phyloP scores from a whole-genome alignment of 2,888 invertebrate genomes.

The Ochlodes sylvanus region DNA sequence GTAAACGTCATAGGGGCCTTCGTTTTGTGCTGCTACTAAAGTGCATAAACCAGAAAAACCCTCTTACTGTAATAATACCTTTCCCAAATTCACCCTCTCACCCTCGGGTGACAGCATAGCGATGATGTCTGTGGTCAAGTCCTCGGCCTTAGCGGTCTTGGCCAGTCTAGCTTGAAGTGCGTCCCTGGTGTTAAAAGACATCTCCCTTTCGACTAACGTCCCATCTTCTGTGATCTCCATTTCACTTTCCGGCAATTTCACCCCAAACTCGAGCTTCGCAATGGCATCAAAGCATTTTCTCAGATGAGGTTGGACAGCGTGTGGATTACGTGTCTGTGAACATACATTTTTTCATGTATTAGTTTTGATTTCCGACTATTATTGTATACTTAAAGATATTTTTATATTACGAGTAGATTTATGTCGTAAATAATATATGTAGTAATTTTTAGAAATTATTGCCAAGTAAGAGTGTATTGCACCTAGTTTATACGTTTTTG shows the following conservation, averaged over 20 bases:
- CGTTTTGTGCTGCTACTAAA: too few relatives aligned
- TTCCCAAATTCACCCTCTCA: conserved; percentile 91
- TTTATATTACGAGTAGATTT: too few relatives aligned
- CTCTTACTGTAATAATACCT: conserved; percentile 73
- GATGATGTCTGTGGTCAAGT: conserved; percentile 92
- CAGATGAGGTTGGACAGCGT: conserved; percentile 95
- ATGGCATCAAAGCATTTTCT: conserved; percentile 96
- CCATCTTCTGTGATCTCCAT: conserved; percentile 84
- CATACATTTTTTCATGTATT: not conserved
- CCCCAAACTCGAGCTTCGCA: conserved; percentile 90
- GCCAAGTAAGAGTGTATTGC: too few relatives aligned
- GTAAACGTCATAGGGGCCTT: too few relatives aligned
- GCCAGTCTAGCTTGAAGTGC: conserved; percentile 72
- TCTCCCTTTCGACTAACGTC: conserved; percentile 70
- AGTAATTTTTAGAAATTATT: too few relatives aligned
- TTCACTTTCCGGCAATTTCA: conserved; percentile 78
- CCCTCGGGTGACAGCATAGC: conserved; percentile 96
- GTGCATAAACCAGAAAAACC: not conserved
- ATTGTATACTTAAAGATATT: too few relatives aligned
- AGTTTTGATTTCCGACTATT: too few relatives aligned
- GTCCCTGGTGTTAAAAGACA: conserved; percentile 73
- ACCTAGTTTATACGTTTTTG: too few relatives aligned
- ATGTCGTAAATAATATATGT: too few relatives aligned
- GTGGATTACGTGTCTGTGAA: conserved; percentile 91
- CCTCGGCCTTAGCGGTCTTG: conserved; percentile 69